Base-by-base conservation (phyloP, 2,888 invertebrate species). In the Lithophane socia region DNA sequence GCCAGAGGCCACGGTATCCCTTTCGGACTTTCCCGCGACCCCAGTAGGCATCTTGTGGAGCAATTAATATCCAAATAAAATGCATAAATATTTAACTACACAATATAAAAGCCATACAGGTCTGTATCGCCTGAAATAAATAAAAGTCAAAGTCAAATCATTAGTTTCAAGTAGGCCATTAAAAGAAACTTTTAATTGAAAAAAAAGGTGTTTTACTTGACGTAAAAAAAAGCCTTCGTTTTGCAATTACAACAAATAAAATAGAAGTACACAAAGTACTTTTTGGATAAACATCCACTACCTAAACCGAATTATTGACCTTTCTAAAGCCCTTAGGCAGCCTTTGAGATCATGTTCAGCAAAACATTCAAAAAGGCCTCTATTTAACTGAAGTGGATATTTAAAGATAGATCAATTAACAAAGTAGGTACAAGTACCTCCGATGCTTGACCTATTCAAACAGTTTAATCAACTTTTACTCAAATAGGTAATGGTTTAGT, bases 341-440 rank as follows among this genome's bases (percentile, higher is more conserved):
- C 60, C 73, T 54, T 78, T 66, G 54, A 52, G 24, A 73, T 65
- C 37, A 64, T 49, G 24, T 77, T 77, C 69, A 49, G n/a, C 3
- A 37, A 54, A 60, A 60, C 73, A 66, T 65, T 65, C 1, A 52
- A 72, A 78, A 52, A 12, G 18, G 18, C 29, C 10, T 49, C n/a
- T 24, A n/a, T 73, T 29, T 56, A 61, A 69, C 18, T 60, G 24
- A 63, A 72, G 61, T 63, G 67, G 18, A 21, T 72, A 75, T 52
- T 47, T 61, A 56, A 58, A 79, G 54, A 58, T 13, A 64, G 63
- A 75, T 72, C 83, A 82, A 83, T 72, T 79, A 82, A 72, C 60
- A 7, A 56, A 63, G 63, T n/a, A 42, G 16, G 29, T 52, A 29
- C 1, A 8, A 5, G 7, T 67, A 80, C 13, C 29, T 49, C 8